Conservation (phyloP, 2,113 vertebrate species). For the Menidia beryllina region DNA sequence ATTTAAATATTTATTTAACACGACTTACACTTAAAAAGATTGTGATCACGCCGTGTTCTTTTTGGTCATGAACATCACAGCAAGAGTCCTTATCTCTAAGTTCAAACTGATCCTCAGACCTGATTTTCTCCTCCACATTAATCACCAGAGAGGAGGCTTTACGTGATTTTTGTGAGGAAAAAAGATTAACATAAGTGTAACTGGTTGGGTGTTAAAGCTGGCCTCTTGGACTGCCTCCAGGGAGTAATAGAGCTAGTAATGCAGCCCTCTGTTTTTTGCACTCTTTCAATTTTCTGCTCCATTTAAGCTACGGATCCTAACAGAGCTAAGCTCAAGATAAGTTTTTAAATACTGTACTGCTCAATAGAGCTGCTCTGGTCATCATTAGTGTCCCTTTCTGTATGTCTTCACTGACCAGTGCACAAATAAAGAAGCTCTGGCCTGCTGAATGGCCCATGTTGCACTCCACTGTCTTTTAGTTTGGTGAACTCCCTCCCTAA, state of each 20-base stretch:
- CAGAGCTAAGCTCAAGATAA: slow-evolving; percentile 53
- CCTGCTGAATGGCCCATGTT: slow-evolving; percentile 2
- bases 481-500: slow-evolving; percentile 25
- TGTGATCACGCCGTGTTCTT: not conserved
- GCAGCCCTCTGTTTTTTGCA: slow-evolving; percentile 58
- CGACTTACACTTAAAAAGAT: slow-evolving; percentile 5
- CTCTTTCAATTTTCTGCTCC: slow-evolving; percentile 66
- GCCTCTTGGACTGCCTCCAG: slow-evolving; percentile 48
- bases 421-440: not conserved
- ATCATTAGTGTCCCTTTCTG: slow-evolving; percentile 22
- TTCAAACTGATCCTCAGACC: slow-evolving; percentile 22
- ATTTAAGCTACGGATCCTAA: slow-evolving; percentile 60
- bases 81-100: slow-evolving; percentile 14
- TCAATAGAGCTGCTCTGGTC: slow-evolving; percentile 51
- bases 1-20: slow-evolving; percentile 5
- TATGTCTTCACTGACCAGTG: slow-evolving; percentile 15
- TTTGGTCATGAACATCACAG: slow-evolving; percentile 1
- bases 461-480: slow-evolving; percentile 9
- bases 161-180: slow-evolving; percentile 17
- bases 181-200: slow-evolving; percentile 18
- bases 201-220: slow-evolving; percentile 30
- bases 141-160: slow-evolving; percentile 35
- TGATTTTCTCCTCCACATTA: slow-evolving; percentile 34
- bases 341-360: slow-evolving; percentile 64
- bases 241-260: slow-evolving; percentile 65